These are phyloP conservation scores for Elanus axillaris DNA, from an alignment of 2,113 vertebrate species.

Conservation along the genomic window DNA sequence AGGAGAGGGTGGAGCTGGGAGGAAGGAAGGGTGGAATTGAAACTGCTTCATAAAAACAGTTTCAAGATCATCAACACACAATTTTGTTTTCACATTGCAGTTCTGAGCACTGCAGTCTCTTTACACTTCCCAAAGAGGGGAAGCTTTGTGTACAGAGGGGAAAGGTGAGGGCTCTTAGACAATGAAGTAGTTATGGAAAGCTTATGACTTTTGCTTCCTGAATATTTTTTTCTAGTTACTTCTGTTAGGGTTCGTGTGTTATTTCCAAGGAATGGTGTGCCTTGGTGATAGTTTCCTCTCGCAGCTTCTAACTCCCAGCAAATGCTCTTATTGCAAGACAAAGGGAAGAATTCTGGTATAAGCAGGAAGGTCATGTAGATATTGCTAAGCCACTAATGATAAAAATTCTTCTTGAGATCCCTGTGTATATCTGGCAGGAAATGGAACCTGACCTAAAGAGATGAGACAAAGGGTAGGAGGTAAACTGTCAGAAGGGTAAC, in stretches of 20 bases:
- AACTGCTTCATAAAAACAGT: background rate
- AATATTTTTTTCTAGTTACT: background rate
- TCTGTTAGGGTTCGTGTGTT: background rate
- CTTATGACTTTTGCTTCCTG: background rate
- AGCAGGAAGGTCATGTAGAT: background rate
- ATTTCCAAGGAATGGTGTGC: background rate
- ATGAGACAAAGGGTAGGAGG: background rate
- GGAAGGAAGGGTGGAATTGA: conserved; percentile 40
- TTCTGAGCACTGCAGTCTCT: background rate
- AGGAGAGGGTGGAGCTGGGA: conserved; percentile 25
- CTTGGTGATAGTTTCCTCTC: background rate
- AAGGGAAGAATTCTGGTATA: background rate
- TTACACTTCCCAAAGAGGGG: background rate
- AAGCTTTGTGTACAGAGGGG: background rate
- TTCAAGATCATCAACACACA: background rate
- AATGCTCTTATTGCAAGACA: background rate
- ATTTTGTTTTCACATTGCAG: background rate
- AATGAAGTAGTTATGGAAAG: background rate
- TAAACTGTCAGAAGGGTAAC: background rate
- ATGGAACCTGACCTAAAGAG: background rate
- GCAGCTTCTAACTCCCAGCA: background rate
- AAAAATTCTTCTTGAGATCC: background rate
- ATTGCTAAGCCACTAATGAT: background rate
- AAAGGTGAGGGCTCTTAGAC: background rate
- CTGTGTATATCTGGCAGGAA: background rate